Evolutionary conservation across 2,888 invertebrate genomes (phyloP).

Genomic region (Carterocephalus palaemon): DNA sequence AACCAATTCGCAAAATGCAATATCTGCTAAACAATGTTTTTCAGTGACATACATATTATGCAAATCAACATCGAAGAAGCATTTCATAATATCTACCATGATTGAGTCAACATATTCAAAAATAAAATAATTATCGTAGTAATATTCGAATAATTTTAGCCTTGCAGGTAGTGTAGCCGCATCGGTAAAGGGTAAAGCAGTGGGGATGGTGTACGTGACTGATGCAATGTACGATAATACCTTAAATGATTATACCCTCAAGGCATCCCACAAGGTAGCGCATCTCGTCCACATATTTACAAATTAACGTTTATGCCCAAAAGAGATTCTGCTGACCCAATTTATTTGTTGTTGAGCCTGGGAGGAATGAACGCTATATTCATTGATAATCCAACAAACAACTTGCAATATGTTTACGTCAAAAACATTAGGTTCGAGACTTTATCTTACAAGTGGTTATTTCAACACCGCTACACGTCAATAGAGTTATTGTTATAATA

Average conservation of each 20-base stretch:
- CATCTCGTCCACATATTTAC: constrained; percentile 21
- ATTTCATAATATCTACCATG: no score
- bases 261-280: constrained; percentile 29
- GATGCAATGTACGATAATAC: constrained; percentile 30
- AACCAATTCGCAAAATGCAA: no score
- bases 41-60: no score
- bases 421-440: constrained; percentile 3
- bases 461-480: constrained; percentile 2
- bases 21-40: no score
- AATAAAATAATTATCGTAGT: no score
- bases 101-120: no score
- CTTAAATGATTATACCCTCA: no score
- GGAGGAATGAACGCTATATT: background rate
- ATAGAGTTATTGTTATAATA: constrained; percentile 1
- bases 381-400: background rate
- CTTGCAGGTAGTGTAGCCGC: constrained; percentile 1
- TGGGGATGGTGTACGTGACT: constrained; percentile 38
- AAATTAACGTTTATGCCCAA: constrained; percentile 6
- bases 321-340: background rate
- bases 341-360: background rate
- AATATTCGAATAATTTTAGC: no score
- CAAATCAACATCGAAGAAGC: no score
- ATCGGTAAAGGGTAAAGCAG: constrained; percentile 11
- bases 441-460: constrained; percentile 5
- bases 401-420: background rate